phyloP scores from a whole-genome alignment of 2,888 invertebrate genomes.

The Melipona beecheii region DNA sequence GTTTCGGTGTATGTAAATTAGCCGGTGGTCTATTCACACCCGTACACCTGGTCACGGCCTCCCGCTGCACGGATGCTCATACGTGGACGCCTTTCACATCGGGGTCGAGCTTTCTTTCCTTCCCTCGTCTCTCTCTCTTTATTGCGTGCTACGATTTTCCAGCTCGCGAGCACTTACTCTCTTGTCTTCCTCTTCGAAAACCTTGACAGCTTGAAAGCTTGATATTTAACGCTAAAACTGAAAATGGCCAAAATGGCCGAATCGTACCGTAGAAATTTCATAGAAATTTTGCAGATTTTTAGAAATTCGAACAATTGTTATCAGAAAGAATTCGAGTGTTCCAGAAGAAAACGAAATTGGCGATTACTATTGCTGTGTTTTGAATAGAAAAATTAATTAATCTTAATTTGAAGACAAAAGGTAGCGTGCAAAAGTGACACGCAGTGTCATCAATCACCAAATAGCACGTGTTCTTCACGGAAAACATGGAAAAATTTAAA shows the following conservation, averaged over 20 bases:
- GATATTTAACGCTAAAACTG: too few species aligned
- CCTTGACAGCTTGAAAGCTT: not conserved
- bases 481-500: not conserved
- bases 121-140: slow-evolving; percentile 3
- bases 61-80: slow-evolving; percentile 71
- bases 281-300: too few species aligned
- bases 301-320: too few species aligned
- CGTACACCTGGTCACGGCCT: slow-evolving; percentile 78
- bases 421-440: not conserved
- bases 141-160: slow-evolving; percentile 12
- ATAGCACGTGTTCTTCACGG: too few species aligned
- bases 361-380: too few species aligned
- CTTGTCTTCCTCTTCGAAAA: not conserved
- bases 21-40: slow-evolving; percentile 76
- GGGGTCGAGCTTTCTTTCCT: slow-evolving; percentile 17
- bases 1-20: slow-evolving; percentile 79
- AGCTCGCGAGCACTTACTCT: not conserved
- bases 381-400: too few species aligned
- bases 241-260: too few species aligned
- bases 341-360: too few species aligned
- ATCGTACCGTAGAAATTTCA: too few species aligned
- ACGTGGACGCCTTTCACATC: slow-evolving; percentile 62
- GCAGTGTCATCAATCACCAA: too few species aligned
- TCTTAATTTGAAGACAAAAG: too few species aligned
- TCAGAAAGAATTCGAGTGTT: too few species aligned